Evolutionary conservation across 1,140 invertebrate genomes (phyloP).

Genomic region (Metaphire vulgaris): DNA sequence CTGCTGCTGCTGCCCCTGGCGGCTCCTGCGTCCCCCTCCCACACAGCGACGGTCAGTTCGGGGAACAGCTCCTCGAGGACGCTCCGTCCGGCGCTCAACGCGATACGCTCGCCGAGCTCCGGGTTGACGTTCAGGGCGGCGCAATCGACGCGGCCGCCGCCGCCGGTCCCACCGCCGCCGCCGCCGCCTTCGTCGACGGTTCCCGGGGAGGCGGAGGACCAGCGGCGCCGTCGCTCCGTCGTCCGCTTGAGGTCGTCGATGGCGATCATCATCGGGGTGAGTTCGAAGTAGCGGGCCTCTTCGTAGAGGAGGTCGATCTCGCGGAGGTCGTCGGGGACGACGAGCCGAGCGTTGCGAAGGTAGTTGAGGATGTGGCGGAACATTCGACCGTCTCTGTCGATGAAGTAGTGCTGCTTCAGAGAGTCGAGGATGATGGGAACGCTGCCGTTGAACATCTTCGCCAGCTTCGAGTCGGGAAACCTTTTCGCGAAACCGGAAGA

Average conservation of each 20-base stretch:
- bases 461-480: conserved; percentile 83
- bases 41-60: conserved; percentile 73
- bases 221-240: neutral
- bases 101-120: conserved; percentile 77
- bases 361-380: conserved; percentile 94
- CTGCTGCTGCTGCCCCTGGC: conserved; percentile 68
- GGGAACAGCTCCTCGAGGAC: conserved; percentile 77
- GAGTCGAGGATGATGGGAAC: conserved; percentile 93
- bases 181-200: neutral
- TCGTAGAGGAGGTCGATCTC: conserved; percentile 84
- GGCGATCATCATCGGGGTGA: conserved; percentile 61
- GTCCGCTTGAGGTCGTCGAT: conserved; percentile 58
- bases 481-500: no score
- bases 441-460: conserved; percentile 88
- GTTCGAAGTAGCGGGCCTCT: conserved; percentile 86
- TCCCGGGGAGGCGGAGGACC: neutral
- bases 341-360: conserved; percentile 77
- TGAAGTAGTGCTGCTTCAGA: conserved; percentile 96
- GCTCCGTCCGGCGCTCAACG: conserved; percentile 70
- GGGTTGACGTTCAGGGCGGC: conserved; percentile 79
- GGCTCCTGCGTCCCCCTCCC: conserved; percentile 73
- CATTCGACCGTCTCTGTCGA: conserved; percentile 89
- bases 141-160: conserved; percentile 59
- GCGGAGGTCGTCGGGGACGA: conserved; percentile 77
- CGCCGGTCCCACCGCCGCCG: neutral